A percentile compares a stretch with the other conserved stretches of the same genome.
These are phyloP conservation scores for Scaptomyza pallida DNA, from an alignment of 1,140 invertebrate genomes.

Conservation along the genomic window DNA sequence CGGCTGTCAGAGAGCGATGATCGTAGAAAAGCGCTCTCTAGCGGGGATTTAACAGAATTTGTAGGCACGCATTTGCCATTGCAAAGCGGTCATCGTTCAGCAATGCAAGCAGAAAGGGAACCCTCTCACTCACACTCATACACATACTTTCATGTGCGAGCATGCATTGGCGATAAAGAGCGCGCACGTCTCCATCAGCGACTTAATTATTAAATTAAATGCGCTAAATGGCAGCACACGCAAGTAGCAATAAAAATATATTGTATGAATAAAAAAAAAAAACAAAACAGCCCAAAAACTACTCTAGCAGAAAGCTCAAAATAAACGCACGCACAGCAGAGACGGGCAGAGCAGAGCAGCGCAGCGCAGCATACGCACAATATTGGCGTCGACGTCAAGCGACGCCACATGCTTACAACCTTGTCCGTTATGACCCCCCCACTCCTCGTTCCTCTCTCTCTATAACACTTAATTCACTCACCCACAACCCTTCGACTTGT, in stretches of 20 bases:
- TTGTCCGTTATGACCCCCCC: constrained; percentile 62
- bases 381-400: neutral
- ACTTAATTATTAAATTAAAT: constrained; percentile 82
- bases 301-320: constrained; percentile 40
- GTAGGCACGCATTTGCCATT: neutral
- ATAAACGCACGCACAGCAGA: constrained; percentile 25
- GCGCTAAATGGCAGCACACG: constrained; percentile 80
- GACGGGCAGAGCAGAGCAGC: neutral
- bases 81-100: constrained; percentile 2
- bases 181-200: constrained; percentile 66
- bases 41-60: too few species aligned
- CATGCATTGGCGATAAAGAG: constrained; percentile 40
- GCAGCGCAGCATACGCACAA: constrained; percentile 40
- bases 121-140: neutral
- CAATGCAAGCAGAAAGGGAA: neutral
- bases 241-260: constrained; percentile 72
- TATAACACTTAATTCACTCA: constrained; percentile 36
- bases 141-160: neutral
- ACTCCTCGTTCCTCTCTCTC: constrained; percentile 24
- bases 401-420: constrained; percentile 69
- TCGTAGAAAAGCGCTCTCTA: too few species aligned
- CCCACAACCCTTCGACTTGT: constrained; percentile 43
- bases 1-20: too few species aligned
- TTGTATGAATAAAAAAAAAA: constrained; percentile 31
- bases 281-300: constrained; percentile 45